Evolutionary conservation across 2,113 vertebrate genomes (phyloP), one percentile per base, ranked within the genome.

Genomic region (Chionomys nivalis): DNA sequence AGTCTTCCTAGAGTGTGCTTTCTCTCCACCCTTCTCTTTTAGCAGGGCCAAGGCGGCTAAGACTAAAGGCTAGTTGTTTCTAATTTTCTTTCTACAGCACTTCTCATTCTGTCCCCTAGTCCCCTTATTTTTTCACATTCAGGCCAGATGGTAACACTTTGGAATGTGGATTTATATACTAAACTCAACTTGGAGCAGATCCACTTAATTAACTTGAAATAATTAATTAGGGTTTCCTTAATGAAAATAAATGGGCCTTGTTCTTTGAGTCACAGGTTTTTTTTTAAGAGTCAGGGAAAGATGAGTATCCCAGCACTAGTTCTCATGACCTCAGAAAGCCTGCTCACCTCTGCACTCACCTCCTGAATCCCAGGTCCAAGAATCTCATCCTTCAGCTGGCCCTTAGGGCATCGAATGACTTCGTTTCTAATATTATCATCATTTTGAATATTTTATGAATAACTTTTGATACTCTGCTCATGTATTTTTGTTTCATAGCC

Each of bases 201-300:
- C 94, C 44, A 68, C 47, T 96, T 94, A 94, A 90, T 82, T 86
- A 86, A 89, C n/a, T 79, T 90, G 44, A 96, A 86, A 42, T 68
- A 70, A 86, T 82, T 83, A 82, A 78, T 89, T 78, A 52, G 4
- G 6, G n/a, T 66, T 94, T 93, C 44, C 26, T 52, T 90, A 52
- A 33, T 77, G 81, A 90, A 94, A 90, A 76, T n/a, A 78, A 91
- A 47, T 42, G n/a, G 78, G 44, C 13, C 77, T 70, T 78, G 47
- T 85, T 87, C 70, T 76, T 68, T 93, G 91, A 81, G 85, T 82
- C 6, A 47, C 58, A 58, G 19, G 0, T 21, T 19, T 58, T 58
- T 58, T 58, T 19, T 6, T 49, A 1, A 7, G 6, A 58, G 58
- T 58, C 58, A 72, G 31, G 58, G 36, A 75, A 93, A 79, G 55